These are phyloP conservation scores for Eristalis intricaria DNA, from an alignment of 2,888 invertebrate species.

Conservation along the genomic window DNA sequence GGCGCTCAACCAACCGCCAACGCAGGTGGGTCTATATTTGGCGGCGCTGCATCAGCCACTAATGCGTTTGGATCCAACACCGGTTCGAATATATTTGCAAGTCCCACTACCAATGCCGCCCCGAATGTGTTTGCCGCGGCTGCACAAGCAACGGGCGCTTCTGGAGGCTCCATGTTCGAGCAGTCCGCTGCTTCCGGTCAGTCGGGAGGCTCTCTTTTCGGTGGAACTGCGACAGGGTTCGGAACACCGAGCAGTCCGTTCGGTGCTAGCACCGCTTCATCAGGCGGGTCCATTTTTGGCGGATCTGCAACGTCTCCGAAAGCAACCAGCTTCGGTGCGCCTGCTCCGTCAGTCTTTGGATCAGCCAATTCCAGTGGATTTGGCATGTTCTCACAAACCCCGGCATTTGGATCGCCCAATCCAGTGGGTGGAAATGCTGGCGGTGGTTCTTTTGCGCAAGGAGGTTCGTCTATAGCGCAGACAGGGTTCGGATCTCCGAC, in stretches of 20 bases:
- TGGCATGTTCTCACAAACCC: slow-evolving; percentile 75
- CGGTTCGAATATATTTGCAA: slow-evolving; percentile 74
- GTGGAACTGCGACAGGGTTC: slow-evolving; percentile 56
- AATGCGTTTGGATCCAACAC: slow-evolving; percentile 71
- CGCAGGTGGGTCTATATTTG: slow-evolving; percentile 46
- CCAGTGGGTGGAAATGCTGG: slow-evolving; percentile 37
- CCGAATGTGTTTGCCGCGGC: slow-evolving; percentile 54
- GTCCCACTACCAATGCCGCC: slow-evolving; percentile 60
- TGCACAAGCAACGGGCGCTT: slow-evolving; percentile 34
- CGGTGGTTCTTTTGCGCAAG: slow-evolving; percentile 75
- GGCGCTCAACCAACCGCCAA: slow-evolving; percentile 49
- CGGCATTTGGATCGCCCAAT: slow-evolving; percentile 74
- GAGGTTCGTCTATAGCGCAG: slow-evolving; percentile 77
- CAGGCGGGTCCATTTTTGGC: slow-evolving; percentile 74
- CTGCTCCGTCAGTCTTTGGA: slow-evolving; percentile 72
- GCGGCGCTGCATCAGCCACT: slow-evolving; percentile 29
- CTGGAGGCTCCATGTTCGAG: slow-evolving; percentile 73
- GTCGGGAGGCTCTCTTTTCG: slow-evolving; percentile 73
- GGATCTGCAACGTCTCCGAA: slow-evolving; percentile 54
- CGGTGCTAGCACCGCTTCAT: slow-evolving; percentile 69
- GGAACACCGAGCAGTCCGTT: slow-evolving; percentile 73
- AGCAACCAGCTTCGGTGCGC: slow-evolving; percentile 52
- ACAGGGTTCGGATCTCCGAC: slow-evolving; percentile 78
- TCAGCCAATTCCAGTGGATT: slow-evolving; percentile 55
- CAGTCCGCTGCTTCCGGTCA: slow-evolving; percentile 64